Evolutionary conservation across 2,888 invertebrate species (phyloP), one percentile per base, ranked within the genome.

Genomic region (Auanema sp.): DNA sequence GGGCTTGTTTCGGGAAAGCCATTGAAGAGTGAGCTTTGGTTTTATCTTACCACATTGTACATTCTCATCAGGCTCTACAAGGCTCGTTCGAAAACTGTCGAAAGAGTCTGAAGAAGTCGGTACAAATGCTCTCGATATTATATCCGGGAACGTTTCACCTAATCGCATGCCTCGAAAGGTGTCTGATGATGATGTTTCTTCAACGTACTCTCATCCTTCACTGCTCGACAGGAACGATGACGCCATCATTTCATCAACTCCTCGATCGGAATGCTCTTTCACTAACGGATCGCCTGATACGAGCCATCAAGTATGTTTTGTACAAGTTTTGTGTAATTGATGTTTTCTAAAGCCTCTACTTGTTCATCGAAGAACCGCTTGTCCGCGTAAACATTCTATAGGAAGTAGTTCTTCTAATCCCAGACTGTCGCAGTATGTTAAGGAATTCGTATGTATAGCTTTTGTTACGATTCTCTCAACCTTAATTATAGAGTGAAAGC

Each of bases 191-290:
- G 81, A 79, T 42, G 56, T 58, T 41, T 77, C 77, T 8, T 82
- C 82, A 0, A 71, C 79, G 16, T 80, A 79, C 64, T 82, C 82
- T 3, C 82, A 82, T 64, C 80, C 80, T 0, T 82, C 82, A 24
- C 72, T 80, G 78, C 18, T 65, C 53, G 14, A 60, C 55, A 33
- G 59, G 59, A 41, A 54, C 40, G 24, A 53, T 44, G 43, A 54
- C 50, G 44, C 58, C 23, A 3, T 64, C 58, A 4, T 59, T 44
- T 56, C 66, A 58, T 40, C 60, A 53, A 12, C 58, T 58, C 49
- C 64, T 47, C 33, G 50, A 51, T 44, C 23, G 1, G 24, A 18
- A 5, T 16, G 21, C 8, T 33, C 33, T 33, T 33, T 33, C 33
- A 33, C 33, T 33, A 5, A 33, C 8, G 33, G 33, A 33, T 33